Evolutionary conservation across 2,888 invertebrate species (phyloP).

Genomic region (Latrodectus elegans): DNA sequence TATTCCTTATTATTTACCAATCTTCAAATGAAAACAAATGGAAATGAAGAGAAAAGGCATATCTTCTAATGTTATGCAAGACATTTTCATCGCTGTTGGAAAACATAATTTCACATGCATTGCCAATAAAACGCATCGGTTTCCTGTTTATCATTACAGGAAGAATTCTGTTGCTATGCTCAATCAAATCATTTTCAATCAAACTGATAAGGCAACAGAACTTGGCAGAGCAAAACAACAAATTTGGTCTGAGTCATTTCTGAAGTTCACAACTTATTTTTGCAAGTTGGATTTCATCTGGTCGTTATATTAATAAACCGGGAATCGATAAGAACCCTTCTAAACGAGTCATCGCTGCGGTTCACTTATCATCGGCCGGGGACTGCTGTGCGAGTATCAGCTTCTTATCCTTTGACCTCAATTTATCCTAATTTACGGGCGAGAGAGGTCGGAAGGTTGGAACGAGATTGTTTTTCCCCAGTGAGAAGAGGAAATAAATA

Average conservation of each 20-base stretch:
- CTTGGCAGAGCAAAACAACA: background rate
- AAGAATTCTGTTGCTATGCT: background rate
- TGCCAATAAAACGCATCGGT: no score
- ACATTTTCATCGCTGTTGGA: no score
- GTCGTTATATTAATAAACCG: background rate
- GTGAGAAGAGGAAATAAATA: slow-evolving; percentile 39
- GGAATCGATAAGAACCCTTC: slow-evolving; percentile 13
- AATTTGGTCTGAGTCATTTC: background rate
- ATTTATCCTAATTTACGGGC: slow-evolving; percentile 63
- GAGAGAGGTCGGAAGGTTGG: slow-evolving; percentile 43
- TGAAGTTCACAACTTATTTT: background rate
- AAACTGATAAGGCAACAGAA: background rate
- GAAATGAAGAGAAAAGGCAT: no score
- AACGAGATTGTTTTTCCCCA: slow-evolving; percentile 30
- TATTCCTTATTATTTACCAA: no score
- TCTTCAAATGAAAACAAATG: no score
- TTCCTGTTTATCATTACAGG: no score
- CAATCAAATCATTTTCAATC: background rate
- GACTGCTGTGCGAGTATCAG: slow-evolving; percentile 48
- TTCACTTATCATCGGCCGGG: slow-evolving; percentile 34
- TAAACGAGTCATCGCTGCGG: slow-evolving; percentile 22
- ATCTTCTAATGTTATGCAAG: no score
- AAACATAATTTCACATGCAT: no score
- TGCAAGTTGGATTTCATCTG: background rate
- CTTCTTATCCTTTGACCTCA: slow-evolving; percentile 61